Evolutionary conservation across 2,888 invertebrate genomes (phyloP), one percentile per base, ranked within the genome.

Genomic region (Ophion ventricosus): DNA sequence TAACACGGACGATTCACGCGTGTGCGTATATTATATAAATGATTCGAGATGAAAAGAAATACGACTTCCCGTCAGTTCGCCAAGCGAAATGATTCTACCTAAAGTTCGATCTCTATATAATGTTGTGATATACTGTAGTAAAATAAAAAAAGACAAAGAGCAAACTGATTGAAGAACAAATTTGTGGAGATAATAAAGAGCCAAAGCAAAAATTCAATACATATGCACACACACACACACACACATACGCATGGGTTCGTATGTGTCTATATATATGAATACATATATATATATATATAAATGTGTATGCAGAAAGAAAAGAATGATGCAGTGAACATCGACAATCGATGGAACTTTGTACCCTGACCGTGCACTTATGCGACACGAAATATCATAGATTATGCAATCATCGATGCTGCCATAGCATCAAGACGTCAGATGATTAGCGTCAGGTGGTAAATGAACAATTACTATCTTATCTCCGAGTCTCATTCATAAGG

Each of bases 61-160:
- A 83, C 72, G 79, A 84, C 84, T 83, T 83, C 78, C 82, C 76
- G 84, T 85, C 84, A 86, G 80, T 86, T 89, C 87, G 86, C 86
- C 86, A 87, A 82, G 87, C 87, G 88, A 85, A 89, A 85, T 87
- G 88, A 88, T 87, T 89, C 87, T 88, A 88, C 87, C 88, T 89
- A 89, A 91, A 90, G 91, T 91, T 91, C 91, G 91, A 91, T 91
- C 89, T 90, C 88, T 90, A 87, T 90, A 89, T 90, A 89, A 89
- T 90, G 89, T 91, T 91, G 91, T 91, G 91, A 91, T 91, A 91
- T 90, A 88, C 88, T 90, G 88, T 90, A 91, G 87, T 88, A 80
- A 89, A 90, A 88, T 82, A 74, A 83, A 87, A 84, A 87, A 86
- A 64, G 69, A 23, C 26, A 70, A 79, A 87, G 84, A 87, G 86